A percentile compares a stretch with the other conserved stretches of the same genome.
These are phyloP conservation scores for Amia ocellicauda DNA, from an alignment of 2,113 vertebrate genomes.

Conservation along the genomic window DNA sequence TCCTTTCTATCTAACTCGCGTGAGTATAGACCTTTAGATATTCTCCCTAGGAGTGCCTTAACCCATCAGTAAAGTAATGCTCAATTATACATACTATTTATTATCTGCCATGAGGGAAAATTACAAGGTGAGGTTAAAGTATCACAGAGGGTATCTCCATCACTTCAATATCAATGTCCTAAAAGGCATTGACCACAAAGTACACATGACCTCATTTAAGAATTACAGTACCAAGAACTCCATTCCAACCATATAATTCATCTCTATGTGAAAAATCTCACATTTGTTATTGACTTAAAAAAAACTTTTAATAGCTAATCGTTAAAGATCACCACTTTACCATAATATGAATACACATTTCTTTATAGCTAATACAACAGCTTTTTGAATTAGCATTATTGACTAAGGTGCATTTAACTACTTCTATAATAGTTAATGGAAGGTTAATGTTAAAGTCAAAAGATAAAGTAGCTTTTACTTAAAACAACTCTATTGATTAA, in stretches of 20 bases:
- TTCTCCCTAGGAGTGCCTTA: slow-evolving; percentile 51
- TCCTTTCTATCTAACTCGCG: slow-evolving; percentile 50
- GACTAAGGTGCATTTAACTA: slow-evolving; percentile 89
- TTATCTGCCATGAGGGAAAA: slow-evolving; percentile 75
- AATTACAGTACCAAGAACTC: slow-evolving; percentile 81
- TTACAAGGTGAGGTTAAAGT: slow-evolving; percentile 77
- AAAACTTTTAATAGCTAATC: slow-evolving; percentile 76
- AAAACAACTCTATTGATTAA: slow-evolving; percentile 96
- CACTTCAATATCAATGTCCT: slow-evolving; percentile 91
- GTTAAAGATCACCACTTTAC: slow-evolving; percentile 81
- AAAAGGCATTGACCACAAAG: slow-evolving; percentile 82
- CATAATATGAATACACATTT: slow-evolving; percentile 91
- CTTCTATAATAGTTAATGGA: slow-evolving; percentile 95
- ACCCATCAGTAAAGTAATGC: slow-evolving; percentile 72
- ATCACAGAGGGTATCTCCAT: slow-evolving; percentile 79
- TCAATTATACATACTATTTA: slow-evolving; percentile 87
- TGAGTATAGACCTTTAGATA: slow-evolving; percentile 54
- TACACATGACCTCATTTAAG: slow-evolving; percentile 80
- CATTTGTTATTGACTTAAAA: slow-evolving; percentile 78
- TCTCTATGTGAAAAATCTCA: slow-evolving; percentile 77
- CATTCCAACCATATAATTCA: slow-evolving; percentile 86
- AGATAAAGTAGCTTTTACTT: slow-evolving; percentile 90
- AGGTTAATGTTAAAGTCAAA: slow-evolving; percentile 94
- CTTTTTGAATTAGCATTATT: slow-evolving; percentile 82
- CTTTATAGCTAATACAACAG: slow-evolving; percentile 77